Base-by-base conservation (phyloP, 2,113 vertebrate species). In the Paraplagusia blochii region DNA sequence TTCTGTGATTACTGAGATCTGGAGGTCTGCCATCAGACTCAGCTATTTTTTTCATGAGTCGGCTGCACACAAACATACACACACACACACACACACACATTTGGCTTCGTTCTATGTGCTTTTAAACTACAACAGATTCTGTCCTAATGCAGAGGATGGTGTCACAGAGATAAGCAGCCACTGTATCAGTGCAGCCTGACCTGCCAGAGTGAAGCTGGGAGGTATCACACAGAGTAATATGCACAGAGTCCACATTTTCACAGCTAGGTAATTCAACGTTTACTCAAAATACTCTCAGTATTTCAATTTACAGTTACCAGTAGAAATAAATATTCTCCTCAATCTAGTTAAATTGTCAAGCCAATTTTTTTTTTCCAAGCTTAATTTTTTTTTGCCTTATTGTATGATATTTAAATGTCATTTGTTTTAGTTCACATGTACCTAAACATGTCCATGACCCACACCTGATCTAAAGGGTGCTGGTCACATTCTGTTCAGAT, bases 111-210 rank as follows among this genome's bases (percentile, higher is more conserved):
- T 51, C 11, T 17, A 44, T 22, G 52, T 18, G 22, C 9, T 57
- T 35, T 53, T 53, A 69, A 29, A 70, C 35, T 35, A 48, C 40
- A 51, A 44, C 14, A 56, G 39, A 72, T 68, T 6, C 64, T 19
- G 59, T 73, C 47, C 54, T 18, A 17, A 45, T 47, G 45, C 35
- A 49, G 35, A 59, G 45, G 2, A 17, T 2, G 38, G 51, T 33
- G 63, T 57, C 71, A 51, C 15, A 44, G 12, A 53, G n/a, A 73
- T 63, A 48, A 69, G 53, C 58, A 66, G 52, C 36, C 36, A 61
- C 16, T 44, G 44, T 47, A 34, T 35, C 48, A 14, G 19, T 38
- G 35, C 13, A 44, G 38, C 10, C 47, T 38, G 7, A 59, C 49
- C 33, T 43, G 56, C 16, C 45, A 12, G 14, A 57, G 22, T 48